phyloP scores from a whole-genome alignment of 2,113 vertebrate species.

The Upupa epops region DNA sequence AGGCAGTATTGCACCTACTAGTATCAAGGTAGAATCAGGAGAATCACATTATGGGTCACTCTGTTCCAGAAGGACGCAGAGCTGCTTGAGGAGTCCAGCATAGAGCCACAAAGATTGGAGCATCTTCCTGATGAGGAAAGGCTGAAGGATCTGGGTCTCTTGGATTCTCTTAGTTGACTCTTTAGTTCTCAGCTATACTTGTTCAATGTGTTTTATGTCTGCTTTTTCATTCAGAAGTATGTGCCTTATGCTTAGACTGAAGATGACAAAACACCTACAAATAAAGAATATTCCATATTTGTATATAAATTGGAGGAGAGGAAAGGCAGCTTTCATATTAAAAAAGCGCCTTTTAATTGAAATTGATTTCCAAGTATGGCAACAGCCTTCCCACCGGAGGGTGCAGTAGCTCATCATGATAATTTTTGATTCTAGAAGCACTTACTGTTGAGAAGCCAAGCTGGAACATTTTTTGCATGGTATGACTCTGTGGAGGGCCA shows the following conservation, averaged over 20 bases:
- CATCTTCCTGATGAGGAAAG: too few relatives aligned
- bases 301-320: too few relatives aligned
- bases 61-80: too few relatives aligned
- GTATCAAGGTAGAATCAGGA: too few relatives aligned
- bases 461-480: not conserved
- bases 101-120: too few relatives aligned
- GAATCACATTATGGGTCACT: too few relatives aligned
- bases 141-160: too few relatives aligned
- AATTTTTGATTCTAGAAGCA: not conserved
- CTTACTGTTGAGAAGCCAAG: not conserved
- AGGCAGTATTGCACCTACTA: too few relatives aligned
- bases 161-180: too few relatives aligned
- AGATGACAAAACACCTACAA: not conserved
- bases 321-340: not conserved
- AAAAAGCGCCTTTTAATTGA: not conserved
- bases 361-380: not conserved
- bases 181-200: not conserved
- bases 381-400: not conserved
- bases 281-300: not conserved
- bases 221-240: not conserved
- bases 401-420: rapidly evolving
- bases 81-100: too few relatives aligned
- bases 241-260: not conserved
- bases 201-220: not conserved
- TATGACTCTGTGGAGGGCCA: not conserved